Evolutionary conservation across 2,113 vertebrate genomes (phyloP), one percentile per base, ranked within the genome.

Genomic region (Catharus fuscescens): DNA sequence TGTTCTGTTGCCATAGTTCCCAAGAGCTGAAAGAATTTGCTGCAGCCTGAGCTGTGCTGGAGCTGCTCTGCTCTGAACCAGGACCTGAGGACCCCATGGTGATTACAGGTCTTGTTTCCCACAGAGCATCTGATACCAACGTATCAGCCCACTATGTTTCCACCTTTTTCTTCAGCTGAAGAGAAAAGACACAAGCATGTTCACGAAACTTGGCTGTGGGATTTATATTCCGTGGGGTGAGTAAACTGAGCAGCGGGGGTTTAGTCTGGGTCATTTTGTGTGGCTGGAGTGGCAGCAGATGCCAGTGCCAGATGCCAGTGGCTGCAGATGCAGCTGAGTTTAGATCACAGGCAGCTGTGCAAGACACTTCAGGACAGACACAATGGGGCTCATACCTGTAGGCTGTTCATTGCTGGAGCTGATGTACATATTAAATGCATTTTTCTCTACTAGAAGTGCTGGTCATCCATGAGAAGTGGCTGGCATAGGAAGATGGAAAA

Each of bases 121-220:
- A 59, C 64, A 86, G 71, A n/a, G 28, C 82, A 71, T 67, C 71
- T 94, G 87, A 74, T 28, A 54, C 44, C 95, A 59, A 44, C 47
- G 60, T 85, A 86, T 60, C 32, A 48, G n/a, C 69, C 84, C 80
- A 6, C 52, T 24, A 13, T 64, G 31, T 86, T 93, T 88, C 62
- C 79, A 59, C 62, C 38, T 26, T 15, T 61, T 70, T 88, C 85
- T 80, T 71, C 74, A 86, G 24, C 65, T 52, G 67, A 76, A n/a
- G 74, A 96, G 73, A 97, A 97, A 12, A 14, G 94, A 20, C 97
- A 98, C 36, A 97, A 95, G 10, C 98, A 97, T 84, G 98, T 98
- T 42, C 98, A 98, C 2, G 97, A 98, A 93, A 99, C 98, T 3
- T 99, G 98, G 98, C 96, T 99, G 47, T 99, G 98, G 98, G 93